Conservation (phyloP, 2,113 vertebrate genomes). For the Odocoileus hemionus region DNA sequence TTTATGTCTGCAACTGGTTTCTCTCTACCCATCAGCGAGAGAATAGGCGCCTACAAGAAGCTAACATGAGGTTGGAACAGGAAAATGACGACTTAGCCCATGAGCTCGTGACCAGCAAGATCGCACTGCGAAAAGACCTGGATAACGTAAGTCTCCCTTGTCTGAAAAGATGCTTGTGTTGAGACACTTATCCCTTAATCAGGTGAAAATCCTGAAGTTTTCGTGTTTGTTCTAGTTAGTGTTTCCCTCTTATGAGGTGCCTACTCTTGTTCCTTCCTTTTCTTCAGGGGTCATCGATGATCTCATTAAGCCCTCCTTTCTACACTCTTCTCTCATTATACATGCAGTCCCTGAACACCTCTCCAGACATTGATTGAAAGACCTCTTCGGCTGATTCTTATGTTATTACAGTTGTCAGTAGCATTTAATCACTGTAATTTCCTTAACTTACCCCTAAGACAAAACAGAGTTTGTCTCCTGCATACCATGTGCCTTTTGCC, state of each 20-base stretch:
- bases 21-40: slow-evolving; percentile 84
- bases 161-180: background rate
- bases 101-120: slow-evolving; percentile 99
- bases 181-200: background rate
- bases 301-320: background rate
- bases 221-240: background rate
- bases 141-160: slow-evolving; percentile 89
- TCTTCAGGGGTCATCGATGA: accelerated
- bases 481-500: background rate
- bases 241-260: background rate
- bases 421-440: background rate
- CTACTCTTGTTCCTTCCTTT: background rate
- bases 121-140: slow-evolving; percentile 94
- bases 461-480: background rate
- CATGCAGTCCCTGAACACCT: background rate
- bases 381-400: background rate
- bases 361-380: background rate
- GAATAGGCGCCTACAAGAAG: slow-evolving; percentile 95
- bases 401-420: background rate
- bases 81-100: slow-evolving; percentile 99
- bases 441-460: background rate
- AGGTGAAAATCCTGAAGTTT: background rate
- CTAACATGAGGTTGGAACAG: slow-evolving; percentile 98
- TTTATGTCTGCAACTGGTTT: background rate
- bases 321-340: background rate